Percentiles rank a stretch among this genome's conserved stretches.
Evolutionary conservation across 2,113 vertebrate genomes (phyloP).

Genomic region (Hymenochirus boettgeri): DNA sequence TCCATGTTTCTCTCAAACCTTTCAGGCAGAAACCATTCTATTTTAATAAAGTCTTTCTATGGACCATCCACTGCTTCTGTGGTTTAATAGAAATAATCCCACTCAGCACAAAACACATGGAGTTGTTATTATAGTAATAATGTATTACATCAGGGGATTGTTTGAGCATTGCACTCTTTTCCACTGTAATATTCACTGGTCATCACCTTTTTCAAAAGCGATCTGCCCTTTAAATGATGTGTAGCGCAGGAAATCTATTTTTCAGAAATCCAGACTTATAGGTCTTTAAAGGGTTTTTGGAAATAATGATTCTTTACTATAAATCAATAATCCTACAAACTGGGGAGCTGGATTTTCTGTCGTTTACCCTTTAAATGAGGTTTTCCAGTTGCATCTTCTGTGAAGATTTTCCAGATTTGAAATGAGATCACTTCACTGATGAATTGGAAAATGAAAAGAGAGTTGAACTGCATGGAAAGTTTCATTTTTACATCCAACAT

Average conservation of each 20-base stretch:
- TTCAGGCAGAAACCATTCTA: too few relatives aligned
- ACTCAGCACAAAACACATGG: not conserved
- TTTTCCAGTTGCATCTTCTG: slow-evolving; percentile 3
- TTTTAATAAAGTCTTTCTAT: too few relatives aligned
- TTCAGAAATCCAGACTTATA: slow-evolving; percentile 37
- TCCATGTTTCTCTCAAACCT: too few relatives aligned
- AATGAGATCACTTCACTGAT: slow-evolving; percentile 15
- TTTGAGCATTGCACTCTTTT: slow-evolving; percentile 1
- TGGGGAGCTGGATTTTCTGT: not conserved
- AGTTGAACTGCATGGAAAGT: too few relatives aligned
- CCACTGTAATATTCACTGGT: slow-evolving; percentile 6
- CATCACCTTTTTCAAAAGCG: slow-evolving; percentile 19
- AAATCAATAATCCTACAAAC: slow-evolving; percentile 27
- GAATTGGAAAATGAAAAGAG: slow-evolving; percentile 19
- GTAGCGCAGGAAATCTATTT: slow-evolving; percentile 18
- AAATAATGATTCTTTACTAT: slow-evolving; percentile 32
- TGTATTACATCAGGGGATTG: not conserved
- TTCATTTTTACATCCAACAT: not conserved
- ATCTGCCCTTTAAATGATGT: slow-evolving; percentile 21
- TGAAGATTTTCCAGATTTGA: slow-evolving; percentile 9
- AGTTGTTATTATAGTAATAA: not conserved
- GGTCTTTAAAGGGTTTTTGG: slow-evolving; percentile 10
- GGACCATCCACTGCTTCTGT: not conserved
- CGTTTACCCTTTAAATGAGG: slow-evolving; percentile 1
- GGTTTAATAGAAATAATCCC: too few relatives aligned